phyloP scores from a whole-genome alignment of 2,888 invertebrate species.

The Adineta ricciae region DNA sequence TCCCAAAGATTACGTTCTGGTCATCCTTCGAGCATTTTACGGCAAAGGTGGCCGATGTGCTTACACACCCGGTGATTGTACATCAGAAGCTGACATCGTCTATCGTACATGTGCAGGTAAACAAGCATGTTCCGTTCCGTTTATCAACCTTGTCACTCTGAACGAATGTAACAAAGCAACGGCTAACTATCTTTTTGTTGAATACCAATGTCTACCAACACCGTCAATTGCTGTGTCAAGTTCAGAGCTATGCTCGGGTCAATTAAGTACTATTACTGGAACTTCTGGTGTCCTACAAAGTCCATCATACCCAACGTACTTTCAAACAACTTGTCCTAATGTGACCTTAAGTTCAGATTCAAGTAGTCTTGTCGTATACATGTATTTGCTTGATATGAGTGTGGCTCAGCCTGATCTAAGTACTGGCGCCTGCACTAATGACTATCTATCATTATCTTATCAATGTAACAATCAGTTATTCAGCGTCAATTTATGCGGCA shows the following conservation, averaged over 20 bases:
- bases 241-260: constrained; percentile 23
- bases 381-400: constrained; percentile 16
- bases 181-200: constrained; percentile 27
- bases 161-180: constrained; percentile 18
- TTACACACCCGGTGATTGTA: neutral
- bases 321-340: constrained; percentile 3
- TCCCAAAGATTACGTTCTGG: constrained; percentile 21
- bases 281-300: constrained; percentile 6
- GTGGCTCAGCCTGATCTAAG: neutral
- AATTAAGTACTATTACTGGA: neutral
- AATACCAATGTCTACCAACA: constrained; percentile 32
- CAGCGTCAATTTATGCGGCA: neutral
- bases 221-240: neutral
- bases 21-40: constrained; percentile 20
- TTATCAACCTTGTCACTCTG: constrained; percentile 9
- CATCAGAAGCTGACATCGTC: neutral
- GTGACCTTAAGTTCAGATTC: neutral
- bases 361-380: neutral
- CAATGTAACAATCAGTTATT: neutral
- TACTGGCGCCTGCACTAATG: neutral
- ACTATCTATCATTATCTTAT: constrained; percentile 10
- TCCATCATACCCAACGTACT: constrained; percentile 24
- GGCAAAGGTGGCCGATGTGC: neutral
- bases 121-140: constrained; percentile 23
- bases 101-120: constrained; percentile 24